These are phyloP conservation scores for Nanorana parkeri DNA, from an alignment of 2,113 vertebrate genomes.

Conservation along the genomic window DNA sequence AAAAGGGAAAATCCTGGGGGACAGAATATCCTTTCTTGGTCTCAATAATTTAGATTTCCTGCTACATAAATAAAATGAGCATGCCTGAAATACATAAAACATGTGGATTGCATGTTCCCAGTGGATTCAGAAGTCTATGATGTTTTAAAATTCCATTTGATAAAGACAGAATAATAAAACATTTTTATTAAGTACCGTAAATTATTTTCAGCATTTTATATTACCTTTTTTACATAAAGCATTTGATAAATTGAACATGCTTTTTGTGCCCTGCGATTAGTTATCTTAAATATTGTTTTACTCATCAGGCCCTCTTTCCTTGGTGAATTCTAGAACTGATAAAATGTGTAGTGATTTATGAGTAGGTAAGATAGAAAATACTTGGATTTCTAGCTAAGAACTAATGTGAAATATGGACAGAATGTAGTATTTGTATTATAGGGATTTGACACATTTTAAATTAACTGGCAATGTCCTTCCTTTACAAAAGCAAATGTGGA, in stretches of 20 bases:
- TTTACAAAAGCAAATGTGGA: no score
- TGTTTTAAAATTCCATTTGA: slow-evolving; percentile 38
- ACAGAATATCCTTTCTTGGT: slow-evolving; percentile 40
- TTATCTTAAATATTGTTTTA: slow-evolving; percentile 5
- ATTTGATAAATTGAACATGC: slow-evolving; percentile 5
- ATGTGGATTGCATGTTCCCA: slow-evolving; percentile 35
- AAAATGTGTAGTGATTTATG: not conserved
- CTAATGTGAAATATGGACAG: not conserved
- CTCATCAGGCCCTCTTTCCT: not conserved
- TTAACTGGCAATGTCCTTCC: not conserved
- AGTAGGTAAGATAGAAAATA: not conserved
- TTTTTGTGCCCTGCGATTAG: slow-evolving; percentile 8
- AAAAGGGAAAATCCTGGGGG: slow-evolving; percentile 40
- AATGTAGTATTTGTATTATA: not conserved
- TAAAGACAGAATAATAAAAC: slow-evolving; percentile 35
- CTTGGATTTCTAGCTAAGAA: not conserved
- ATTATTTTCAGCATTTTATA: slow-evolving; percentile 1
- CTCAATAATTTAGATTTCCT: slow-evolving; percentile 49
- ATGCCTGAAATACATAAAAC: slow-evolving; percentile 52
- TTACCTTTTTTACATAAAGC: not conserved
- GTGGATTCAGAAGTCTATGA: slow-evolving; percentile 14
- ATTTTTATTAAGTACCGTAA: slow-evolving; percentile 24
- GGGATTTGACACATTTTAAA: not conserved
- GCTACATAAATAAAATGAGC: slow-evolving; percentile 54
- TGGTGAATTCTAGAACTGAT: slow-evolving; percentile 8